Evolutionary conservation across 1,140 invertebrate genomes (phyloP).

Genomic region (Oppia nitens): DNA sequence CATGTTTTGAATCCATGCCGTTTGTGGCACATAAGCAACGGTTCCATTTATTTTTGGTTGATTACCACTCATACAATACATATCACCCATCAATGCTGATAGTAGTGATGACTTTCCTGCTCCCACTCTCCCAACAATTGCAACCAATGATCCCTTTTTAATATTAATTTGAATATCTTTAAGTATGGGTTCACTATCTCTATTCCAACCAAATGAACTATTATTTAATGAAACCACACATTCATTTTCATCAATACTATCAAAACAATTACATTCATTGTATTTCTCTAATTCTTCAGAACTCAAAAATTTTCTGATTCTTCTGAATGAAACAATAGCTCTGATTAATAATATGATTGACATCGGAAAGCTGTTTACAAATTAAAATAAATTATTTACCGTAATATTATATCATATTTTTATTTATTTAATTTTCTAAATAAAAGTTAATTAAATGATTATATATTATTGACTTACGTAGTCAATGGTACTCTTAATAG

Average conservation of each 20-base stretch:
- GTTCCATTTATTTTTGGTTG: conserved; percentile 29
- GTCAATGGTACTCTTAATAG: conserved; percentile 36
- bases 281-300: neutral
- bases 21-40: conserved; percentile 32
- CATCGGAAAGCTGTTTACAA: conserved; percentile 14
- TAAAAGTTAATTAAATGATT: conserved; percentile 18
- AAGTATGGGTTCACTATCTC: conserved; percentile 8
- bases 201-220: neutral
- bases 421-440: neutral
- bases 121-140: conserved; percentile 35
- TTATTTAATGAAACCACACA: no score
- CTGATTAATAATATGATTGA: neutral
- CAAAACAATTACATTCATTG: neutral
- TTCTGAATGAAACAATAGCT: neutral
- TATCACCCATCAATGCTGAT: conserved; percentile 35
- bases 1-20: conserved; percentile 34
- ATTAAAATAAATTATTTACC: neutral
- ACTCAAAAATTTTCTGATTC: neutral
- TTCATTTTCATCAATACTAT: neutral
- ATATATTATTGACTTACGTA: conserved; percentile 35
- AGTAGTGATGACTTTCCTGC: conserved; percentile 39
- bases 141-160: conserved; percentile 39
- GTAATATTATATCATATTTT: neutral
- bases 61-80: conserved; percentile 21
- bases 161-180: conserved; percentile 21